Percentiles rank a stretch among this genome's conserved stretches.
Conservation (phyloP, 2,888 invertebrate species). For the Eupithecia insigniata region DNA sequence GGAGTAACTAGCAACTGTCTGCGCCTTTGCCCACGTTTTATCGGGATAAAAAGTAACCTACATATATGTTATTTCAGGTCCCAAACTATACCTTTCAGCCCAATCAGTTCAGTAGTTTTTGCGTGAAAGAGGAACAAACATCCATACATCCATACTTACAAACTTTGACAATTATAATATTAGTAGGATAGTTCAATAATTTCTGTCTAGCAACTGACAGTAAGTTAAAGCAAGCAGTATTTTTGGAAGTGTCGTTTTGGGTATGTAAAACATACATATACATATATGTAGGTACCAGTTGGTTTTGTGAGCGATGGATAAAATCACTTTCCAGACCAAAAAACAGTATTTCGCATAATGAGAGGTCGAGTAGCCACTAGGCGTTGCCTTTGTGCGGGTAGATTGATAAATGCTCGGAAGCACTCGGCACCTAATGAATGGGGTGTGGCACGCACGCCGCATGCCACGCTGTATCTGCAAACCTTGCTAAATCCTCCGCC, state of each 20-base stretch:
- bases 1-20: background rate
- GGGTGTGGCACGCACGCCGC: conserved; percentile 80
- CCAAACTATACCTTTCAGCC: no score
- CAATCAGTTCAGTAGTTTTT: no score
- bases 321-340: conserved; percentile 37
- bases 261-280: no score
- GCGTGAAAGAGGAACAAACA: no score
- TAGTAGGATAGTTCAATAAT: no score
- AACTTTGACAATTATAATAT: no score
- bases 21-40: no score
- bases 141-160: no score
- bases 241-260: background rate
- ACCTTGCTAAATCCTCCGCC: conserved; percentile 65
- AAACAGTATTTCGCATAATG: conserved; percentile 46
- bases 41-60: no score
- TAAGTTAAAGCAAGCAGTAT: background rate
- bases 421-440: conserved; percentile 82
- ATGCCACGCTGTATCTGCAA: conserved; percentile 73
- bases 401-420: conserved; percentile 84
- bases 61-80: no score
- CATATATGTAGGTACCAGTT: background rate
- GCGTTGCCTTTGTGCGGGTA: conserved; percentile 64
- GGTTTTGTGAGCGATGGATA: background rate
- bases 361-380: conserved; percentile 55
- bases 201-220: background rate